Evolutionary conservation across 92 coral and sea anemone genomes (phyloP).

Genomic region (Epizoanthus stellaris): DNA sequence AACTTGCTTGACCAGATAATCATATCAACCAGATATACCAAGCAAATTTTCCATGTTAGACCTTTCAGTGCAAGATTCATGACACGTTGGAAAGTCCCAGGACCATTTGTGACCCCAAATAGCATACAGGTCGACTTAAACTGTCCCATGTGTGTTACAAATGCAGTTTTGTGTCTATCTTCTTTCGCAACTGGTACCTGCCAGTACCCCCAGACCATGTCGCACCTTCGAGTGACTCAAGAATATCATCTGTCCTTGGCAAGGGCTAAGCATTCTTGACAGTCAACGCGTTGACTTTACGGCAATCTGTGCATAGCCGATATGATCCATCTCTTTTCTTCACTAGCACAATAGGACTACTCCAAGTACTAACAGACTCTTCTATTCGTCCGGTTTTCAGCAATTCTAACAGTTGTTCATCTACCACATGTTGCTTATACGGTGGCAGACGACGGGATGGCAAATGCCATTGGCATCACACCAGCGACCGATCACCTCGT

Average conservation of each 20-base stretch:
- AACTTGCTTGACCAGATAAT: conserved; percentile 47
- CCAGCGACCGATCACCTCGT: no score
- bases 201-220: conserved; percentile 47
- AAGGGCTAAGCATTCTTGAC: conserved; percentile 33
- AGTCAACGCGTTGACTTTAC: conserved; percentile 40
- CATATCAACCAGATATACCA: conserved; percentile 58
- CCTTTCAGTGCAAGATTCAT: conserved; percentile 42
- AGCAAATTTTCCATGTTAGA: conserved; percentile 47
- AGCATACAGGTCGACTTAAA: conserved; percentile 54
- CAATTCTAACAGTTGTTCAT: conserved; percentile 50
- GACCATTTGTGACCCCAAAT: conserved; percentile 52
- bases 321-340: conserved; percentile 43
- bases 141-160: conserved; percentile 58
- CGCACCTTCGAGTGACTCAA: conserved; percentile 11
- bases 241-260: conserved; percentile 5
- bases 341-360: conserved; percentile 57
- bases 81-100: conserved; percentile 39
- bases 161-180: conserved; percentile 54
- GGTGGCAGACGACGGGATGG: conserved; percentile 31
- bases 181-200: conserved; percentile 44
- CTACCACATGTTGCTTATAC: conserved; percentile 41
- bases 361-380: conserved; percentile 48
- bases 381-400: conserved; percentile 27
- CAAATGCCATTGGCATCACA: no score
- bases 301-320: conserved; percentile 29